Evolutionary conservation across 2,797 vertebrate species (phyloP).

Genomic region (Ceryle rudis): DNA sequence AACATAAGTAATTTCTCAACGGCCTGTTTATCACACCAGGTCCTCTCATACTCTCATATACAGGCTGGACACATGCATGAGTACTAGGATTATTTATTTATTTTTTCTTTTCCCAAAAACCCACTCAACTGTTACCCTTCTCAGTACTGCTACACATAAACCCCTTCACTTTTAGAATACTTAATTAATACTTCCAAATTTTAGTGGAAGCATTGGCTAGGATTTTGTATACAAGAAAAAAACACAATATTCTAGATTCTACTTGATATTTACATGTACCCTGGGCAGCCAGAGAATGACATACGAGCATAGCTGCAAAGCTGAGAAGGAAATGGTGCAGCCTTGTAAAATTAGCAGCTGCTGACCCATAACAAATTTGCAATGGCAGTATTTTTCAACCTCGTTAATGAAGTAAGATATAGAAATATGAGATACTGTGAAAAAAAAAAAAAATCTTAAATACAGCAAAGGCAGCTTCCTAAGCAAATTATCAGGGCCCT

Average conservation of each 20-base stretch:
- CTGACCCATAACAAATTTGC: slow-evolving; percentile 38
- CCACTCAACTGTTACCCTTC: not conserved
- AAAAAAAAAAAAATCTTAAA: not conserved
- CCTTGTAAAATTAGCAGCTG: slow-evolving; percentile 47
- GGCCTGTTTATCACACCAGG: not conserved
- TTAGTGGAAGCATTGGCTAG: not conserved
- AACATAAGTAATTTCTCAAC: not conserved
- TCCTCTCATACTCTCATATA: not conserved
- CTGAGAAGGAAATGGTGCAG: slow-evolving; percentile 6
- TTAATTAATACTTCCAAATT: not conserved
- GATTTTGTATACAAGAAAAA: not conserved
- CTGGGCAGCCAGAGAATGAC: not conserved
- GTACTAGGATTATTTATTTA: not conserved
- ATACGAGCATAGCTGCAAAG: not conserved
- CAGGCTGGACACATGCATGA: not conserved
- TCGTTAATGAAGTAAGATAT: slow-evolving; percentile 1
- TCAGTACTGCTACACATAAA: not conserved
- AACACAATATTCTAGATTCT: not conserved
- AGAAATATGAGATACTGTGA: not conserved
- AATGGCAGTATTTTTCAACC: slow-evolving; percentile 32
- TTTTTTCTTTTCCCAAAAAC: accelerated
- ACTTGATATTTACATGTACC: not conserved
- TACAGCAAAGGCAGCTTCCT: slow-evolving; percentile 10
- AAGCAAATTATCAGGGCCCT: not conserved
- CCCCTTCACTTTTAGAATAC: not conserved